These are phyloP conservation scores for Eupleurogrammus muticus DNA, from an alignment of 2,797 vertebrate species.

Conservation along the genomic window DNA sequence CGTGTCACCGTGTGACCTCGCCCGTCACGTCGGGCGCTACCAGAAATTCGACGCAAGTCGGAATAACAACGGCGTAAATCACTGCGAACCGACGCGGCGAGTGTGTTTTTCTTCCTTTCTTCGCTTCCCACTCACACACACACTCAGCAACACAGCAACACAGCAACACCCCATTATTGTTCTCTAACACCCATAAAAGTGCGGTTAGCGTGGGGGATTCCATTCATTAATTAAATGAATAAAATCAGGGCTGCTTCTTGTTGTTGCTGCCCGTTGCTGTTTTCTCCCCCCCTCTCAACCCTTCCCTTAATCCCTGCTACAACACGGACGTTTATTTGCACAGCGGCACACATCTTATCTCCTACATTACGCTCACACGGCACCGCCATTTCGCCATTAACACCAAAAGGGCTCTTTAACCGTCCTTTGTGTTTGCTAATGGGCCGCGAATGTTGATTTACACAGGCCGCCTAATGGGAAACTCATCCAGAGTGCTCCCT, in stretches of 20 bases:
- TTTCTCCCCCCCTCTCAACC: slow-evolving; percentile 30
- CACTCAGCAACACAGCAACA: slow-evolving; percentile 26
- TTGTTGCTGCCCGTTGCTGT: slow-evolving; percentile 38
- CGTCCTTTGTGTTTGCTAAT: slow-evolving; percentile 71
- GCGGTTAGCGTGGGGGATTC: slow-evolving; percentile 54
- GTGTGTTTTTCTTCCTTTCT: slow-evolving; percentile 4
- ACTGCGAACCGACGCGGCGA: neutral
- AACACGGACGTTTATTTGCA: slow-evolving; percentile 67
- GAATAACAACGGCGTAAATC: neutral
- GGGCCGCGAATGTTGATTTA: slow-evolving; percentile 63
- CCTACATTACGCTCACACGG: slow-evolving; percentile 54
- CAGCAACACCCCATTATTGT: slow-evolving; percentile 58
- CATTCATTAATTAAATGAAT: slow-evolving; percentile 61
- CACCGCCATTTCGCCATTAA: slow-evolving; percentile 55
- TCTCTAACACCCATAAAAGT: slow-evolving; percentile 62
- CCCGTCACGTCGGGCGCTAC: neutral
- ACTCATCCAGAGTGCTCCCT: slow-evolving; percentile 53
- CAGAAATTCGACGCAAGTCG: neutral
- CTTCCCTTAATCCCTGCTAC: slow-evolving; percentile 39
- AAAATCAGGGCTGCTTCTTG: slow-evolving; percentile 57
- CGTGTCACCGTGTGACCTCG: too few relatives aligned
- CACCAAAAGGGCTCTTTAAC: slow-evolving; percentile 51
- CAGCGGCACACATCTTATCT: slow-evolving; percentile 63
- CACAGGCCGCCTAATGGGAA: slow-evolving; percentile 56
- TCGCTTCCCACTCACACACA: slow-evolving; percentile 9